Percentiles rank a stretch among this genome's conserved stretches.
phyloP scores from a whole-genome alignment of 2,113 vertebrate species.

The Uropsilus gracilis region DNA sequence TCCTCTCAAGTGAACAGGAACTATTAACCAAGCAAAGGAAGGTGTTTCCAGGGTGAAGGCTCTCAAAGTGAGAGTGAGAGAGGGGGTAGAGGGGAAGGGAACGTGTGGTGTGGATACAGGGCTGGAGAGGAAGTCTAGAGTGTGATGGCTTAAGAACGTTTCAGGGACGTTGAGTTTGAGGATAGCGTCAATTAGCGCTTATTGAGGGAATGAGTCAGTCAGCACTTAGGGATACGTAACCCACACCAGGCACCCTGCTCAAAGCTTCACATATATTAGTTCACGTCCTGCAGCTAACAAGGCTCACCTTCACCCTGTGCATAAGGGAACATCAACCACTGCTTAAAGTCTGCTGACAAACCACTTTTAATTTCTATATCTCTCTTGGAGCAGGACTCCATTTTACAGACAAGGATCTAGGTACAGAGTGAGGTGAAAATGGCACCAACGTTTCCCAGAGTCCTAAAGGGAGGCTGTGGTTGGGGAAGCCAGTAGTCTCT shows the following conservation, averaged over 20 bases:
- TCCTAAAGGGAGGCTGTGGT: background rate
- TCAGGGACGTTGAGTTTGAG: background rate
- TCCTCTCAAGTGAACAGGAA: background rate
- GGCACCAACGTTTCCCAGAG: background rate
- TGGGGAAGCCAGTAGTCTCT: background rate
- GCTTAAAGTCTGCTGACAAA: background rate
- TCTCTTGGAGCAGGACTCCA: background rate
- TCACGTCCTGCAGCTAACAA: background rate
- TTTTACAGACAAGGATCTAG: background rate
- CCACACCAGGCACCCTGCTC: background rate
- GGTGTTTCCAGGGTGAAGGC: background rate
- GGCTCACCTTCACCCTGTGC: background rate
- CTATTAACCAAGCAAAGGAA: background rate
- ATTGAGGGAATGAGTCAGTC: background rate
- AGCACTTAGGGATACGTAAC: background rate
- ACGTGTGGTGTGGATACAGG: accelerated
- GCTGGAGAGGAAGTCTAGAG: background rate
- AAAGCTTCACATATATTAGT: accelerated
- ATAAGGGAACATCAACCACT: background rate
- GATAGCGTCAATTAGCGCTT: too few species aligned
- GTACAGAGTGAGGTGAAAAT: background rate
- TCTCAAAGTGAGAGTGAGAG: background rate
- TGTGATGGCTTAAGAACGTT: background rate
- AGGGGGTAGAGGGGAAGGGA: background rate
- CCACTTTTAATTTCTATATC: too few species aligned